Evolutionary conservation across 1,140 invertebrate species (phyloP), one percentile per base, ranked within the genome.

Genomic region (Bombus ignitus): DNA sequence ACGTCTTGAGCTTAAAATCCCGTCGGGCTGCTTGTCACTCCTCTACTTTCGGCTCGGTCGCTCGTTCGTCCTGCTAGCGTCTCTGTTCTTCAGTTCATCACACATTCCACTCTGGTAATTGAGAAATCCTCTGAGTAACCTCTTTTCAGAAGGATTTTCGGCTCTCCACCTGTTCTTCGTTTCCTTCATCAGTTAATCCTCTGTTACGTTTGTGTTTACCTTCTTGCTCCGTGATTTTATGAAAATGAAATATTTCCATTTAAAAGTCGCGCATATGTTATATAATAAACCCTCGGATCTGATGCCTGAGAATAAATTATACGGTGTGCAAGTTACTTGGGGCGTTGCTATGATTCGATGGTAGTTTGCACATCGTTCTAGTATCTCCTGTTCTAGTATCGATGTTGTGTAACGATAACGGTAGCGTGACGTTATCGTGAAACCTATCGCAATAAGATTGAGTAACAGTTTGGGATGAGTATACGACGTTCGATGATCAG

Each of bases 1-100:
- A 92, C 88, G 85, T 90, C 89, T 87, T 86, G 76, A 86, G 90
- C 89, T 93, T 92, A 93, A 93, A 93, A 88, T 93, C 92, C 89
- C 92, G 84, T 90, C 88, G 92, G 91, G 86, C 86, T 89, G 89
- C 85, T 85, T 85, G 84, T 85, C 84, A 85, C 79, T 85, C 65
- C 68, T 89, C 76, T 78, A 77, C 68, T 88, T 88, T 86, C 83
- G 47, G 18, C 32, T 32, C 47, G 70, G 66, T 72, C 71, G 59
- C 73, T 76, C 44, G 68, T 73, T 72, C 83, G 78, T 81, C 70
- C 83, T 73, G 18, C 70, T 53, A 9, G 37, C 62, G 57, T 62
- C 83, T 77, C 83, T 72, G 78, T 83, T 83, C 81, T 42, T 81
- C 59, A 72, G 80, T 78, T 86, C 82, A 88, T 90, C 89, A 85